Evolutionary conservation across 2,888 invertebrate genomes (phyloP).

Genomic region (Beris morrisii): DNA sequence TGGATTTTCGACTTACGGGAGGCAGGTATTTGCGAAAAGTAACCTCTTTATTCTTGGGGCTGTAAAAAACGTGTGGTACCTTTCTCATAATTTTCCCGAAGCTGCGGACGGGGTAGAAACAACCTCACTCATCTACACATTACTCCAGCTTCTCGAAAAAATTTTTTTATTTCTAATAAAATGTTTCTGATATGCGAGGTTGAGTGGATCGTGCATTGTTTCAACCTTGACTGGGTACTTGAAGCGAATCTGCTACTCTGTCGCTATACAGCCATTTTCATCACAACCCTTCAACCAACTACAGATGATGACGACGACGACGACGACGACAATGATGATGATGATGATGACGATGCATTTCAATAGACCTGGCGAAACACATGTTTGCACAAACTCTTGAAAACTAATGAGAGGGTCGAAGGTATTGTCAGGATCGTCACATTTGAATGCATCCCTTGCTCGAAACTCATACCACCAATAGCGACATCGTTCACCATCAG

Average conservation of each 20-base stretch:
- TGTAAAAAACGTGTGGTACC: no score
- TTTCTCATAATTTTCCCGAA: no score
- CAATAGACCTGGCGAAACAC: no score
- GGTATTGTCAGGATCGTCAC: not conserved
- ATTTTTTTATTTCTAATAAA: slow-evolving; percentile 11
- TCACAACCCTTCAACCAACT: slow-evolving; percentile 16
- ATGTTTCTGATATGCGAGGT: slow-evolving; percentile 14
- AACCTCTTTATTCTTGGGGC: no score
- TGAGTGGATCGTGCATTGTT: slow-evolving; percentile 26
- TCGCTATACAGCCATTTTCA: slow-evolving; percentile 9
- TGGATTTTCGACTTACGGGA: not conserved
- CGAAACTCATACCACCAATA: no score
- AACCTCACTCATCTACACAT: no score
- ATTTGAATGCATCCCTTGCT: no score
- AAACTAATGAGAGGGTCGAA: slow-evolving; percentile 1
- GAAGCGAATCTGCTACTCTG: slow-evolving; percentile 1
- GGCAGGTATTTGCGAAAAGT: not conserved
- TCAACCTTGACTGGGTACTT: slow-evolving; percentile 3
- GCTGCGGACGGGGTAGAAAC: no score
- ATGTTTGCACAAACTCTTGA: slow-evolving; percentile 3
- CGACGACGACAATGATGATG: slow-evolving; percentile 3
- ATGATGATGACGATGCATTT: slow-evolving; percentile 17
- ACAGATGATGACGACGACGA: not conserved
- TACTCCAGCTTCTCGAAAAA: no score
- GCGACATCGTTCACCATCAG: no score